Percentiles rank a stretch among this genome's conserved stretches.
Evolutionary conservation across 2,113 vertebrate genomes (phyloP).

Genomic region (Varanus komodoensis): DNA sequence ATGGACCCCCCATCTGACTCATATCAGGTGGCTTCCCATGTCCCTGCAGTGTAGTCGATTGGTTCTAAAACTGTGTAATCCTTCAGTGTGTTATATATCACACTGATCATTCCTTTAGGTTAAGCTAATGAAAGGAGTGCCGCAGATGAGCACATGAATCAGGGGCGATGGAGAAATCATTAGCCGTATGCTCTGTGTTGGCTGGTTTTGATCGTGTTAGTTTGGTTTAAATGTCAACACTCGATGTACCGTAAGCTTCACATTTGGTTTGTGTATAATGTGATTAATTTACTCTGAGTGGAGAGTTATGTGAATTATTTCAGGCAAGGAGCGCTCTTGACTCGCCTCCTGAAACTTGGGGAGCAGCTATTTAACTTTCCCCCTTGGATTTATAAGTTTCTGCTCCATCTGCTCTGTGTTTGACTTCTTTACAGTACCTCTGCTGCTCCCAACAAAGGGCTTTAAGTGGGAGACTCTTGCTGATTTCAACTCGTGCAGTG

Average conservation of each 20-base stretch:
- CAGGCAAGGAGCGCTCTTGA: constrained; percentile 49
- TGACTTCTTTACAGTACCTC: constrained; percentile 44
- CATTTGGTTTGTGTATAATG: constrained; percentile 45
- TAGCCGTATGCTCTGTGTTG: constrained; percentile 15
- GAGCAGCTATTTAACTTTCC: constrained; percentile 40
- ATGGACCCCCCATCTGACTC: no score
- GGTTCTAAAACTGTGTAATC: not conserved
- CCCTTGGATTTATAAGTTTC: constrained; percentile 47
- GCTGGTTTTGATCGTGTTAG: constrained; percentile 34
- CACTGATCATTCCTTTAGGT: not conserved
- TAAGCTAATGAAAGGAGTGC: constrained; percentile 6
- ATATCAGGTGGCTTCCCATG: no score
- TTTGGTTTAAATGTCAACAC: constrained; percentile 15
- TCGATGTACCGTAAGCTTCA: constrained; percentile 10
- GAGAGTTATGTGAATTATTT: constrained; percentile 49
- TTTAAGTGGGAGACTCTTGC: constrained; percentile 36
- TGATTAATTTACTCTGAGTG: constrained; percentile 50
- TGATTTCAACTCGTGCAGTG: not conserved
- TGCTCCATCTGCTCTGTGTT: constrained; percentile 36
- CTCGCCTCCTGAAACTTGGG: constrained; percentile 43
- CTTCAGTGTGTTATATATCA: constrained; percentile 17
- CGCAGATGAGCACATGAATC: constrained; percentile 25
- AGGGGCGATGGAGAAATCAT: constrained; percentile 14
- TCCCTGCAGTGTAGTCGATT: not conserved
- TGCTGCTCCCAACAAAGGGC: constrained; percentile 4